Conservation (phyloP, 1,140 invertebrate genomes). For the Zaprionus gabonicus region DNA sequence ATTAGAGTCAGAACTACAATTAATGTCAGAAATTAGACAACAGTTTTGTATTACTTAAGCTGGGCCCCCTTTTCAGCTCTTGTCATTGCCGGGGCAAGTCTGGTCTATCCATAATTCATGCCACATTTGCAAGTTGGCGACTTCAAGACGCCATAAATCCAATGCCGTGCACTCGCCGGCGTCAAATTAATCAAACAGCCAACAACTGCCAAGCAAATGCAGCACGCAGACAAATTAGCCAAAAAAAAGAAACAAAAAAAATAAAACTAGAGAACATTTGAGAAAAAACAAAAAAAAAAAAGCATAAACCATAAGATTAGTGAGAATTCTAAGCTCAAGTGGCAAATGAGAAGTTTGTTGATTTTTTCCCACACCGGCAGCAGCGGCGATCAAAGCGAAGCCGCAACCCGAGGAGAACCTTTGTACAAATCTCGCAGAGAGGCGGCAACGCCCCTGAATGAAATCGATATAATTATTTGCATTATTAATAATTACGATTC, state of each 20-base stretch:
- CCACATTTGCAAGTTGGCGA: constrained; percentile 48
- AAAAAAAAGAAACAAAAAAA: constrained; percentile 25
- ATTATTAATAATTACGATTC: constrained; percentile 81
- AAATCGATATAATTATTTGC: constrained; percentile 83
- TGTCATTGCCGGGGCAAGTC: constrained; percentile 23
- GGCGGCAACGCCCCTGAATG: constrained; percentile 74
- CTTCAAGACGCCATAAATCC: constrained; percentile 62
- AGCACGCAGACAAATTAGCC: constrained; percentile 72
- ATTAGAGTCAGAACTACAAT: not conserved
- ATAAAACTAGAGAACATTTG: not conserved
- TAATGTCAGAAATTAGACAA: constrained; percentile 3
- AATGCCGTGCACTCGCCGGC: constrained; percentile 73
- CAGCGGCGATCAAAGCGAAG: constrained; percentile 61
- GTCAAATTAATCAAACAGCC: constrained; percentile 76
- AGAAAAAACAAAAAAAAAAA: not conserved
- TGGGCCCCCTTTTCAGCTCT: constrained; percentile 19
- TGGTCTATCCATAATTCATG: constrained; percentile 50
- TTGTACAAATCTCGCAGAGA: constrained; percentile 55
- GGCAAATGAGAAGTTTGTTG: constrained; percentile 64
- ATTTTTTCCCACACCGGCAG: constrained; percentile 69
- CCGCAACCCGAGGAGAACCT: constrained; percentile 42
- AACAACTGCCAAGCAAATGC: constrained; percentile 56
- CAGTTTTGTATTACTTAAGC: not conserved
- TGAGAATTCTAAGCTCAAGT: constrained; percentile 62
- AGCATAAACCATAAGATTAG: constrained; percentile 26